These are phyloP conservation scores for Cirrhinus mrigala DNA, from an alignment of 2,797 vertebrate genomes.

Conservation along the genomic window DNA sequence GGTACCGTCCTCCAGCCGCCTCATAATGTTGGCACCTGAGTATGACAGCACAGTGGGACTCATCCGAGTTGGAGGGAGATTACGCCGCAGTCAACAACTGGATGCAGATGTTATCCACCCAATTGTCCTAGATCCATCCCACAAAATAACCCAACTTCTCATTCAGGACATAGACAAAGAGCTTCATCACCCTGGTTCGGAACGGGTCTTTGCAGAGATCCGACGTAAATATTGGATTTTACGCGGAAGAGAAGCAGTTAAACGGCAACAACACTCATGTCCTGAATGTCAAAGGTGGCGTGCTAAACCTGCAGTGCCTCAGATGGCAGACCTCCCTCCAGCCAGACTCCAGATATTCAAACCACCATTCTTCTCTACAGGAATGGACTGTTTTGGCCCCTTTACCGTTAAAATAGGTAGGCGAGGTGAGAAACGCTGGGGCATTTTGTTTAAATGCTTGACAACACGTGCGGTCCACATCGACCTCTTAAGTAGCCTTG, in stretches of 20 bases:
- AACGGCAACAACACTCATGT: neutral
- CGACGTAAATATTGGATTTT: constrained; percentile 11
- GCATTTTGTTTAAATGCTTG: constrained; percentile 19
- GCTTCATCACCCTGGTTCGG: neutral
- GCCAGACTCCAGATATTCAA: constrained; percentile 16
- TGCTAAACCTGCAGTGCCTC: neutral
- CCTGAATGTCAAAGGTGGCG: neutral
- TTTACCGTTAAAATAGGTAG: constrained; percentile 5
- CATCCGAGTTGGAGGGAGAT: constrained; percentile 10
- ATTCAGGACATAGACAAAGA: neutral
- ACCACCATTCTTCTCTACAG: constrained; percentile 31
- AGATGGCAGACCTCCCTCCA: constrained; percentile 29
- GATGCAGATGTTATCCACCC: neutral
- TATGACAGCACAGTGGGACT: neutral
- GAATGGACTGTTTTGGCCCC: constrained; percentile 33
- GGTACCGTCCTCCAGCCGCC: neutral
- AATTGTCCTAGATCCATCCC: neutral
- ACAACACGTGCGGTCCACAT: neutral
- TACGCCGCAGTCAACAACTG: neutral
- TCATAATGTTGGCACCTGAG: neutral
- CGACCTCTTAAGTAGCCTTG: neutral
- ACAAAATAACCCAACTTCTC: neutral
- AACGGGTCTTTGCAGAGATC: neutral
- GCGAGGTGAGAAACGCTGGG: constrained; percentile 13
- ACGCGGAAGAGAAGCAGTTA: neutral